Conservation (phyloP, 2,797 vertebrate genomes). For the Eleutherodactylus coqui region DNA sequence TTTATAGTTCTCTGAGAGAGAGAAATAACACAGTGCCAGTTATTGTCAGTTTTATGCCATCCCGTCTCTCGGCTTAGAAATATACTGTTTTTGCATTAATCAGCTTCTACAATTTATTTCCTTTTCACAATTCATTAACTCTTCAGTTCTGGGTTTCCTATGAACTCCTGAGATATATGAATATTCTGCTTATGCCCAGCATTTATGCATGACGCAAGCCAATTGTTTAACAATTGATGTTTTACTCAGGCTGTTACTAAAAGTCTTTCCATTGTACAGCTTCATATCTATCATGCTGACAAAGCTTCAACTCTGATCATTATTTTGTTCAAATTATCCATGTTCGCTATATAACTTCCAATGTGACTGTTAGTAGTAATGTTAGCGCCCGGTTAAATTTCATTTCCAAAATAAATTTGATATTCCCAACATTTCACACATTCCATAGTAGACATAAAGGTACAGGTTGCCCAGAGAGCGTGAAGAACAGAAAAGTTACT, state of each 20-base stretch:
- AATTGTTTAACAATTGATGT: background rate
- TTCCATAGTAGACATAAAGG: background rate
- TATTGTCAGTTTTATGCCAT: background rate
- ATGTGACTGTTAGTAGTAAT: background rate
- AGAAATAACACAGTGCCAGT: background rate
- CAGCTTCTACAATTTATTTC: background rate
- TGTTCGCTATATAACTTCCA: background rate
- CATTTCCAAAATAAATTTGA: constrained; percentile 10
- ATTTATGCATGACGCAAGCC: background rate
- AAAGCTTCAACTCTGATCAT: background rate
- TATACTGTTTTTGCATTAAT: background rate
- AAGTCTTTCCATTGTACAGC: background rate
- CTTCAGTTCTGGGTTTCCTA: background rate
- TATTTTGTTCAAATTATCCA: background rate
- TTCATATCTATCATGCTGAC: background rate
- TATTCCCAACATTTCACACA: background rate
- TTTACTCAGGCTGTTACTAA: background rate
- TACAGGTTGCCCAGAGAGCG: background rate
- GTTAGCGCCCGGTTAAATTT: background rate
- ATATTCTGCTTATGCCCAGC: background rate
- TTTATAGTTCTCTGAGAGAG: background rate
- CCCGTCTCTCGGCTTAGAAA: background rate
- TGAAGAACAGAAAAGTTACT: constrained; percentile 52
- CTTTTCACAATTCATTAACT: constrained; percentile 20
- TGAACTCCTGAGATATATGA: background rate